Conservation (phyloP, 2,797 vertebrate species). For the Acanthurus leucopareius region DNA sequence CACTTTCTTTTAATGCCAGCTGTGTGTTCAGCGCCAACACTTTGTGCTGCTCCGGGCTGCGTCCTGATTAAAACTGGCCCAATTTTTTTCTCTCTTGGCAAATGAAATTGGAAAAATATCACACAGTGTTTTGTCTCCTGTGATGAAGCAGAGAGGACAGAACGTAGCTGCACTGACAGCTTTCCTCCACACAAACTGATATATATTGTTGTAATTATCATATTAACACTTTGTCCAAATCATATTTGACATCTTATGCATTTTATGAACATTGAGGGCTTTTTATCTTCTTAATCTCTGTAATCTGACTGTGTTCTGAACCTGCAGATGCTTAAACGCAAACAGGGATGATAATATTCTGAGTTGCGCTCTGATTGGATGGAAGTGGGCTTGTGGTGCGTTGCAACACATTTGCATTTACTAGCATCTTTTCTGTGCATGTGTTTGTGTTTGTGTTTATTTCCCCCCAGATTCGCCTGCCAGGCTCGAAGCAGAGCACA, state of each 20-base stretch:
- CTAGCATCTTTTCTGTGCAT: background rate
- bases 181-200: background rate
- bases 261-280: background rate
- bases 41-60: constrained; percentile 20
- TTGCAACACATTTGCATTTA: background rate
- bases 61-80: constrained; percentile 22
- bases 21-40: background rate
- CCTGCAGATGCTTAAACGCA: too few relatives aligned
- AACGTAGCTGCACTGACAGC: background rate
- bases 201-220: background rate
- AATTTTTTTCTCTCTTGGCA: constrained; percentile 19
- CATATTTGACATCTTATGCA: background rate
- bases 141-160: background rate
- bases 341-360: background rate
- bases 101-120: background rate
- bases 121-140: constrained; percentile 3
- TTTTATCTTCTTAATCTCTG: background rate
- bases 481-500: constrained; percentile 44
- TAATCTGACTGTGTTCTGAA: too few relatives aligned
- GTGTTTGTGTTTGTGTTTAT: background rate
- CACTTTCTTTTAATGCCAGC: background rate
- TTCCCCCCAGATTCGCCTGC: constrained; percentile 71
- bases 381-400: background rate
- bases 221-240: background rate
- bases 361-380: background rate